Evolutionary conservation across 2,113 vertebrate genomes (phyloP).

Genomic region (Amia ocellicauda): DNA sequence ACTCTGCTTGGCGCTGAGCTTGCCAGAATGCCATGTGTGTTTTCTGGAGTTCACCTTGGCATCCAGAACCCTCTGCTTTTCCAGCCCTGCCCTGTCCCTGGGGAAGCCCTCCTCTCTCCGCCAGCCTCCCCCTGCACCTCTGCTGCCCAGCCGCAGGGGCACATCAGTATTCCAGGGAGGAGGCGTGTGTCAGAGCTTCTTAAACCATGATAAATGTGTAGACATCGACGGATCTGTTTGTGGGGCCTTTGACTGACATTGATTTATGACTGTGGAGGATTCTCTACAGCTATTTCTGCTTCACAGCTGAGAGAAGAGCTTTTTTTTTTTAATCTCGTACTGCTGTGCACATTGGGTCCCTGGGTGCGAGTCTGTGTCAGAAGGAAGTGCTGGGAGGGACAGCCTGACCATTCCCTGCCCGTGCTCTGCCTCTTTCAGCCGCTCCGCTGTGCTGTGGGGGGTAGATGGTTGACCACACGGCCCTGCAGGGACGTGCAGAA

Average conservation of each 20-base stretch:
- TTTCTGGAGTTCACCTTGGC: too few species aligned
- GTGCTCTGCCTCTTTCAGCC: not conserved
- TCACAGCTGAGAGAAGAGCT: not conserved
- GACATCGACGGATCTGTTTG: constrained; percentile 9
- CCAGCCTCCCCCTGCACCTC: not conserved
- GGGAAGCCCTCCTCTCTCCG: not conserved
- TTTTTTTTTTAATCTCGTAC: not conserved
- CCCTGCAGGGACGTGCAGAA: too few species aligned
- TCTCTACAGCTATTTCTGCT: constrained; percentile 9
- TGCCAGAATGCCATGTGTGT: too few species aligned
- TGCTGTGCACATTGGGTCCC: not conserved
- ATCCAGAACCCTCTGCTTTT: too few species aligned
- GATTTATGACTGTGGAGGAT: constrained; percentile 14
- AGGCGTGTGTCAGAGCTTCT: constrained; percentile 1
- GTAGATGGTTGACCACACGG: too few species aligned
- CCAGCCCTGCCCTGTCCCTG: not conserved
- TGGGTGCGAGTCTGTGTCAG: not conserved
- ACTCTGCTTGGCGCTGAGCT: too few species aligned
- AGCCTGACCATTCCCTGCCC: not conserved
- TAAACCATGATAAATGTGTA: constrained; percentile 14
- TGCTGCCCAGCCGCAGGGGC: not conserved
- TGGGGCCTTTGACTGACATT: constrained; percentile 10
- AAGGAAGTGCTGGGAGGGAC: not conserved
- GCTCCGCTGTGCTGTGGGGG: too few species aligned
- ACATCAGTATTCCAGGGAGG: not conserved